Evolutionary conservation across 2,113 vertebrate genomes (phyloP).

Genomic region (Podiceps cristatus): DNA sequence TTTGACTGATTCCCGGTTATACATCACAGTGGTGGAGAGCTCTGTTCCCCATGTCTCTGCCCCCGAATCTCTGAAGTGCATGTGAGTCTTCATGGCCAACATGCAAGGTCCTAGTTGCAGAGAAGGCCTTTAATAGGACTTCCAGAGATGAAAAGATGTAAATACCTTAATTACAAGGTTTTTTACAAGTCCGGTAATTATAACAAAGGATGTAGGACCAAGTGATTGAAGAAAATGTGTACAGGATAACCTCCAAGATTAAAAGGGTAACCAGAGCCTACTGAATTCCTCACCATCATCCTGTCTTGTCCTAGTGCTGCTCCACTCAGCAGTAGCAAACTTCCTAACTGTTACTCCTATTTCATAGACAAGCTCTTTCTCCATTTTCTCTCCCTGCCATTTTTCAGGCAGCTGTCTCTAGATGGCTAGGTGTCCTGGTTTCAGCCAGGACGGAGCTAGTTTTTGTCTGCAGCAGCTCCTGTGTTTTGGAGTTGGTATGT

Average conservation of each 20-base stretch:
- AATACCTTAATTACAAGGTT: neutral
- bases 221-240: neutral
- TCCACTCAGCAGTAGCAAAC: neutral
- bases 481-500: no score
- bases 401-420: neutral
- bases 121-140: neutral
- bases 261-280: neutral
- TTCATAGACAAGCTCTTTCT: neutral
- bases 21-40: neutral
- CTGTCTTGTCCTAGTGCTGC: neutral
- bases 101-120: neutral
- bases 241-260: neutral
- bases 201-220: neutral
- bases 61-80: neutral
- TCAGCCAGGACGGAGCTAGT: no score
- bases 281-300: neutral
- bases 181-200: neutral
- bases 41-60: neutral
- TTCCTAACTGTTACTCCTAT: neutral
- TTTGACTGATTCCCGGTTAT: neutral
- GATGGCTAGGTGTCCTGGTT: no score
- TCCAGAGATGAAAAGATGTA: neutral
- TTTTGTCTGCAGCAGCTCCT: no score
- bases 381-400: neutral
- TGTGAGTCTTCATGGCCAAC: neutral